phyloP scores from a whole-genome alignment of 2,888 invertebrate genomes.

The Leptopilina myrica region DNA sequence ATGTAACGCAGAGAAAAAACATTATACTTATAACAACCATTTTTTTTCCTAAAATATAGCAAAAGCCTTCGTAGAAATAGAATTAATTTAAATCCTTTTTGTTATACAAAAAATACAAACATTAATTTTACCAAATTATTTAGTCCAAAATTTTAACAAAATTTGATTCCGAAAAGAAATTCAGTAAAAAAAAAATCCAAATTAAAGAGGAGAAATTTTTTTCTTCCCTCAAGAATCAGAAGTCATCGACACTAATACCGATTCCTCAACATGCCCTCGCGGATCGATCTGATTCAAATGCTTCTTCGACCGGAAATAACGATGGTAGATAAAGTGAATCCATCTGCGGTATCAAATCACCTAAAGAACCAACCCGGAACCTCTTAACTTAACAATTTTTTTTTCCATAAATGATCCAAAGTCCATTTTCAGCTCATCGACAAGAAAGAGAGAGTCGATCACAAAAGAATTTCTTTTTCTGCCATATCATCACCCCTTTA shows the following conservation, averaged over 20 bases:
- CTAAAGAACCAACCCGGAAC: constrained; percentile 62
- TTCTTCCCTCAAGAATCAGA: not conserved
- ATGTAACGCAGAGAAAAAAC: too few relatives aligned
- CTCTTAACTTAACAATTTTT: constrained; percentile 65
- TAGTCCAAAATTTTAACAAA: too few relatives aligned
- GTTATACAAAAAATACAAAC: too few relatives aligned
- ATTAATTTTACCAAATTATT: too few relatives aligned
- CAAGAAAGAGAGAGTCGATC: not conserved
- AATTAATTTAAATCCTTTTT: too few relatives aligned
- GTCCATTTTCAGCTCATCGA: constrained; percentile 51
- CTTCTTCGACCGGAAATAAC: constrained; percentile 66
- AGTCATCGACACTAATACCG: not conserved
- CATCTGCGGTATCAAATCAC: constrained; percentile 71
- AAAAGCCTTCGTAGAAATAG: too few relatives aligned
- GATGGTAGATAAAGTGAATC: constrained; percentile 66
- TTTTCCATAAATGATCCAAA: constrained; percentile 49
- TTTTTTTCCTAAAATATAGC: too few relatives aligned
- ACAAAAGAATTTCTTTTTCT: constrained; percentile 44
- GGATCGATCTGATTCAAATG: constrained; percentile 54
- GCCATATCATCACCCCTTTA: constrained; percentile 54
- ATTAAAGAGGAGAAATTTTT: not conserved
- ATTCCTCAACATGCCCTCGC: constrained; percentile 48
- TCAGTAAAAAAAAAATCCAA: not conserved
- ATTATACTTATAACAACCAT: not conserved
- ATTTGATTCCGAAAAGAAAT: too few relatives aligned